These are phyloP conservation scores for Chaetoderma sp. DNA, from an alignment of 2,888 invertebrate species.

Conservation along the genomic window DNA sequence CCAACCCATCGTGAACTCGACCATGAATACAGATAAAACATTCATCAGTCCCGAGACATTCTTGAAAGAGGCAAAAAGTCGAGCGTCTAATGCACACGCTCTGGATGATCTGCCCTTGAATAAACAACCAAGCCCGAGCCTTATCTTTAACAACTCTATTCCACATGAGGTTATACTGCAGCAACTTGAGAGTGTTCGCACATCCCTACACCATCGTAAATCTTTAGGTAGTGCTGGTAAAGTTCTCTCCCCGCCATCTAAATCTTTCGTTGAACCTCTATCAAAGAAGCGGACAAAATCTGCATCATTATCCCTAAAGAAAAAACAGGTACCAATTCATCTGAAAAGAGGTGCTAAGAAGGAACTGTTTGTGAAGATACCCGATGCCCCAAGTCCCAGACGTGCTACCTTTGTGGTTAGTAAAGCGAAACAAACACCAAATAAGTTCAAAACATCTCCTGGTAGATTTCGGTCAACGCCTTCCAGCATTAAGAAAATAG, in stretches of 20 bases:
- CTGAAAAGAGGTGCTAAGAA: not conserved
- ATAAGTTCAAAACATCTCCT: not conserved
- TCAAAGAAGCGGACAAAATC: constrained; percentile 22
- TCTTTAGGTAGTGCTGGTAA: not conserved
- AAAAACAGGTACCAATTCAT: constrained; percentile 44
- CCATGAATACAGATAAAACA: not conserved
- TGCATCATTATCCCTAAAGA: constrained; percentile 48
- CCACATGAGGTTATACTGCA: constrained; percentile 47
- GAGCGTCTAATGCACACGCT: no score
- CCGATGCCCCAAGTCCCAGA: constrained; percentile 42
- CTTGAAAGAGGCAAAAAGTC: constrained; percentile 43
- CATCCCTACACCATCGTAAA: not conserved
- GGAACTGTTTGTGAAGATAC: not conserved
- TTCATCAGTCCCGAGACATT: constrained; percentile 50
- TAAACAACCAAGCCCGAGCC: constrained; percentile 25
- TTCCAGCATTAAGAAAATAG: not conserved
- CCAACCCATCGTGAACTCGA: no score
- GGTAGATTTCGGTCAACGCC: not conserved
- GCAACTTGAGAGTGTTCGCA: constrained; percentile 41
- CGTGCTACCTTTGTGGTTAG: constrained; percentile 47
- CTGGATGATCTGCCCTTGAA: no score
- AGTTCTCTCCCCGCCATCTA: not conserved
- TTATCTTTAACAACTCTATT: constrained; percentile 44
- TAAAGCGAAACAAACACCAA: constrained; percentile 21
- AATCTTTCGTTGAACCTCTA: not conserved